phyloP scores from a whole-genome alignment of 2,888 invertebrate species.

The Galerucella calmariensis region DNA sequence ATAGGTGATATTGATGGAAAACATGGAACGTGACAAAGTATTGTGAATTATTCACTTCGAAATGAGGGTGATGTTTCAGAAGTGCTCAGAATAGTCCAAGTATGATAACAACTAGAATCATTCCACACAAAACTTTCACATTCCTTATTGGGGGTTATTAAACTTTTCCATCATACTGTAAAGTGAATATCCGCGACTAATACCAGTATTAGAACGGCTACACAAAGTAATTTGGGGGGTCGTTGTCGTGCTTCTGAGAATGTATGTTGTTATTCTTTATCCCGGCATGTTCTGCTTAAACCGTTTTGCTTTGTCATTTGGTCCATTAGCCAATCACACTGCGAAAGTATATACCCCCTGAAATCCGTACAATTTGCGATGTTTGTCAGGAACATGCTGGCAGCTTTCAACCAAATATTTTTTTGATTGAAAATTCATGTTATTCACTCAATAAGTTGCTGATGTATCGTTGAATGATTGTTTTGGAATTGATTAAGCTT shows the following conservation, averaged over 20 bases:
- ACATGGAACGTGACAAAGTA: no score
- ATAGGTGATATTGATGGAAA: no score
- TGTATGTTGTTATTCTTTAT: constrained; percentile 56
- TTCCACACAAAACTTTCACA: not conserved
- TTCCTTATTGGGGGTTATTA: not conserved
- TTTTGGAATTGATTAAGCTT: not conserved
- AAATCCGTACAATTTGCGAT: constrained; percentile 8
- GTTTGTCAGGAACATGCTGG: not conserved
- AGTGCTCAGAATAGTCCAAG: no score
- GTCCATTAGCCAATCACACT: constrained; percentile 19
- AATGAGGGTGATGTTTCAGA: no score
- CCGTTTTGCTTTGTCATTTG: constrained; percentile 24
- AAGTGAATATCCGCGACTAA: constrained; percentile 27
- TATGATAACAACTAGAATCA: no score
- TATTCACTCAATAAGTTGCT: not conserved
- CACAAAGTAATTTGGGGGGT: constrained; percentile 53
- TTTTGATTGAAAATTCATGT: not conserved
- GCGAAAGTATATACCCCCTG: not conserved
- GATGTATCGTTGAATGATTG: not conserved
- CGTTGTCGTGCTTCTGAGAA: constrained; percentile 54
- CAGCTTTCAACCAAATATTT: not conserved
- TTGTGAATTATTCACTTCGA: no score
- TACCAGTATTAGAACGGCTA: constrained; percentile 31
- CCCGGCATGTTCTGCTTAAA: constrained; percentile 48
- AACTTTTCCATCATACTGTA: constrained; percentile 3